Evolutionary conservation across 2,888 invertebrate species (phyloP).

Genomic region (Apotomis turbidana): DNA sequence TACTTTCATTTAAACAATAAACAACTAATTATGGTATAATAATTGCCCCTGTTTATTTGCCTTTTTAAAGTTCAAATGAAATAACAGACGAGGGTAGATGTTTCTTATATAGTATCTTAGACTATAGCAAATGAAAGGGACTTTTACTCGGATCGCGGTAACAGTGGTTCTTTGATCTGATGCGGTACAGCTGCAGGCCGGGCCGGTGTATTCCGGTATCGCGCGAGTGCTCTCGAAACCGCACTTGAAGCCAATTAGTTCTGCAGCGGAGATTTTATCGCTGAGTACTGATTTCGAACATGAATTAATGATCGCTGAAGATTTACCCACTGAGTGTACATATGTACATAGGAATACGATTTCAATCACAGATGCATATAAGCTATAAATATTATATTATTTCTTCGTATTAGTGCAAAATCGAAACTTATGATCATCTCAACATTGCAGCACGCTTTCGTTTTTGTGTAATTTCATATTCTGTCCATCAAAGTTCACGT

Average conservation of each 20-base stretch:
- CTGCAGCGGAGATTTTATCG: slow-evolving; percentile 50
- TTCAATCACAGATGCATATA: neutral
- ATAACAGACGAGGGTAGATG: no score
- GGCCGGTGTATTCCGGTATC: slow-evolving; percentile 49
- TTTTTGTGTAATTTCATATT: slow-evolving; percentile 19
- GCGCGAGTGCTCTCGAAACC: slow-evolving; percentile 60
- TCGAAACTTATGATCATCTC: neutral
- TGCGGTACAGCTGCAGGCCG: slow-evolving; percentile 67
- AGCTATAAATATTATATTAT: neutral
- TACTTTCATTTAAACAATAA: no score
- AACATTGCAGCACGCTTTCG: slow-evolving; percentile 17
- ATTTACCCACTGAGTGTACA: neutral
- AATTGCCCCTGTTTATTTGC: no score
- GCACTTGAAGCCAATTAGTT: slow-evolving; percentile 73
- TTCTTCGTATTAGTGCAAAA: neutral
- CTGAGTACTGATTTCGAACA: slow-evolving; percentile 34
- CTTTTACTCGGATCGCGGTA: slow-evolving; percentile 42
- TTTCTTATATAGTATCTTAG: no score
- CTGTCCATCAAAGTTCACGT: slow-evolving; percentile 19
- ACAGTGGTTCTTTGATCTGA: slow-evolving; percentile 68
- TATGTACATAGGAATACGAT: neutral
- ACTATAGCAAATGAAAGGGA: slow-evolving; percentile 25
- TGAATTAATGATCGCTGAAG: slow-evolving; percentile 30
- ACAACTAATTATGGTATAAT: no score
- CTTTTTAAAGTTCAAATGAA: neutral